phyloP scores from a whole-genome alignment of 1,140 invertebrate genomes.

The Steinernema feltiae region DNA sequence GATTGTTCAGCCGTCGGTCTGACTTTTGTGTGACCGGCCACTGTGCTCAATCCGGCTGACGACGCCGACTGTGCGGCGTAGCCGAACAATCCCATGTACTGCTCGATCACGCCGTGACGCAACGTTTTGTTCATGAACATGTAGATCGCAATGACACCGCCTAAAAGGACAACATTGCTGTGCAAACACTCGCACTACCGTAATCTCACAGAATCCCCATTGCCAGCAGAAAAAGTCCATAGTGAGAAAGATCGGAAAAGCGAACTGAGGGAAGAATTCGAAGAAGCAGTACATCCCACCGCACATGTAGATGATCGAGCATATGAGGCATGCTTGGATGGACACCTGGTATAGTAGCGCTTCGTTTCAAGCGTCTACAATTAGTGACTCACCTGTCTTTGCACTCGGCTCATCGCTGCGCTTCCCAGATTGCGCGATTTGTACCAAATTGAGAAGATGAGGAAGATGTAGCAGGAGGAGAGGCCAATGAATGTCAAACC shows the following conservation, averaged over 20 bases:
- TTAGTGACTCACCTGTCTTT: not conserved
- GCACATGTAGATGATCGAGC: constrained; percentile 12
- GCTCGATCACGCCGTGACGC: constrained; percentile 1
- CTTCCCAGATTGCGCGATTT: not conserved
- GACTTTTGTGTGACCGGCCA: too few species aligned
- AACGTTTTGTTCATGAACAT: constrained; percentile 1
- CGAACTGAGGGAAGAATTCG: not conserved
- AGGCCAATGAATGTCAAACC: not conserved
- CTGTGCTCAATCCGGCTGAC: too few species aligned
- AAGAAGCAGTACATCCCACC: constrained; percentile 5
- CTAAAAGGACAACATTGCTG: not conserved
- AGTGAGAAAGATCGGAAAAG: not conserved
- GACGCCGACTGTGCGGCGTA: not conserved
- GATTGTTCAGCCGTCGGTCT: too few species aligned
- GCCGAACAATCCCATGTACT: not conserved
- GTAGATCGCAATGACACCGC: not conserved
- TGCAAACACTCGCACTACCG: too few species aligned
- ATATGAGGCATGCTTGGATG: not conserved
- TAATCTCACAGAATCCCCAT: not conserved
- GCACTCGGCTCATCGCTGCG: not conserved
- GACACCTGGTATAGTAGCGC: too few species aligned
- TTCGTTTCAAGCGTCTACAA: too few species aligned
- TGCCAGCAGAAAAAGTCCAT: constrained; percentile 9
- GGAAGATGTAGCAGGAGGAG: not conserved
- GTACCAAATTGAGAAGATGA: constrained; percentile 3